A percentile compares a stretch with the other conserved stretches of the same genome.
Conservation (phyloP, 2,888 invertebrate genomes). For the Labia minor region DNA sequence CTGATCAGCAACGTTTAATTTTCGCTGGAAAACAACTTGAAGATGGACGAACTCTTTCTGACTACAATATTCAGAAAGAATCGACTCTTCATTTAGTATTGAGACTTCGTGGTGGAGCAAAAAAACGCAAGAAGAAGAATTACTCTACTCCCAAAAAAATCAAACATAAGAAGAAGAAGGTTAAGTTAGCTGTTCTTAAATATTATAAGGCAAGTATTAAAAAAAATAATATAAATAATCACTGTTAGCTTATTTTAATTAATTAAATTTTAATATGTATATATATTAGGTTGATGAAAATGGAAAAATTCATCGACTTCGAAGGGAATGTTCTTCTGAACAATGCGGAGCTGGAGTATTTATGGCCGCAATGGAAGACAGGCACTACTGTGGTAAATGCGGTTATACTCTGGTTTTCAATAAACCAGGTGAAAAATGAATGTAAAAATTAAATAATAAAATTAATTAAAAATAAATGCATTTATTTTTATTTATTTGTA, state of each 20-base stretch:
- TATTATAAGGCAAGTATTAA: slow-evolving; percentile 99
- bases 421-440: slow-evolving; percentile 79
- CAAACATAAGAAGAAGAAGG: slow-evolving; percentile 99
- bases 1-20: slow-evolving; percentile 79
- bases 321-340: slow-evolving; percentile 92
- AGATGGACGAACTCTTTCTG: slow-evolving; percentile 85
- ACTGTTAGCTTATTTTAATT: background rate
- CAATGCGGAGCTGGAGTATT: slow-evolving; percentile 98
- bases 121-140: slow-evolving; percentile 99
- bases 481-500: too few relatives aligned
- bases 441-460: slow-evolving; percentile 17
- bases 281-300: slow-evolving; percentile 86
- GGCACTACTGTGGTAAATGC: slow-evolving; percentile 99
- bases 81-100: slow-evolving; percentile 81
- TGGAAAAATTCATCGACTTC: slow-evolving; percentile 93
- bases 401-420: slow-evolving; percentile 91
- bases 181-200: slow-evolving; percentile 95
- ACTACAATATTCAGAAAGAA: slow-evolving; percentile 93
- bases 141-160: slow-evolving; percentile 99
- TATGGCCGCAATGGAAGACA: slow-evolving; percentile 99
- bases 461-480: too few relatives aligned
- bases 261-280: too few relatives aligned
- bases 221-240: too few relatives aligned
- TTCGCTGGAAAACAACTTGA: slow-evolving; percentile 93
- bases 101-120: slow-evolving; percentile 90